phyloP scores from a whole-genome alignment of 2,888 invertebrate genomes.

The Tineola bisselliella region DNA sequence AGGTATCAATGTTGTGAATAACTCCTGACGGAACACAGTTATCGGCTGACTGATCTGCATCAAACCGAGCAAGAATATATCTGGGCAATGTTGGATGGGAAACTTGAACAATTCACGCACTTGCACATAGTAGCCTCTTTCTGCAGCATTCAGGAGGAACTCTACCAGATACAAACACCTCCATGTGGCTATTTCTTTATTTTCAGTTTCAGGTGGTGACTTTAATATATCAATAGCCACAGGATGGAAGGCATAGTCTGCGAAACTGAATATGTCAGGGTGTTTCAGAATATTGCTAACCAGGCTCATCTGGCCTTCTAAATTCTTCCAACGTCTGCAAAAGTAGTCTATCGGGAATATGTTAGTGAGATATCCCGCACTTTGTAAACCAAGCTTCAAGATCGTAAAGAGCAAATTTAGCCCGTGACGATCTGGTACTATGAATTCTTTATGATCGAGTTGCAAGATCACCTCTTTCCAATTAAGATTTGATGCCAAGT shows the following conservation, averaged over 20 bases:
- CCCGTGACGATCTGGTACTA: constrained; percentile 87
- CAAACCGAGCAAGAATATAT: constrained; percentile 88
- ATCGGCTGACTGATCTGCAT: constrained; percentile 87
- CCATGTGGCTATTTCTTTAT: constrained; percentile 94
- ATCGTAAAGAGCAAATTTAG: constrained; percentile 85
- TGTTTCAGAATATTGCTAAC: constrained; percentile 87
- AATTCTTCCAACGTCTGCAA: constrained; percentile 92
- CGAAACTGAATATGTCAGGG: constrained; percentile 93
- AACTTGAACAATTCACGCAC: constrained; percentile 91
- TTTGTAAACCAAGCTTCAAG: constrained; percentile 81
- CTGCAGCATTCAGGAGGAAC: constrained; percentile 84
- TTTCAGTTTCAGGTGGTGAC: constrained; percentile 93
- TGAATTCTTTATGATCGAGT: constrained; percentile 90
- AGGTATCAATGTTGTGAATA: constrained; percentile 88
- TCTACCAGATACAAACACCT: constrained; percentile 92
- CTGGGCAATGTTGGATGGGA: constrained; percentile 93
- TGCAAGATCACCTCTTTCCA: constrained; percentile 95
- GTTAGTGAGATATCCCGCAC: constrained; percentile 75
- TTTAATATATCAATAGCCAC: constrained; percentile 91
- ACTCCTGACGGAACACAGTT: constrained; percentile 82
- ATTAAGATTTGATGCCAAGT: constrained; percentile 83
- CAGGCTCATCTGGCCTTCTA: constrained; percentile 92
- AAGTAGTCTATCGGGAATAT: constrained; percentile 88
- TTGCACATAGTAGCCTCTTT: constrained; percentile 83
- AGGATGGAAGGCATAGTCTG: constrained; percentile 88